Evolutionary conservation across 2,888 invertebrate species (phyloP).

Genomic region (Argynnis bischoffii): DNA sequence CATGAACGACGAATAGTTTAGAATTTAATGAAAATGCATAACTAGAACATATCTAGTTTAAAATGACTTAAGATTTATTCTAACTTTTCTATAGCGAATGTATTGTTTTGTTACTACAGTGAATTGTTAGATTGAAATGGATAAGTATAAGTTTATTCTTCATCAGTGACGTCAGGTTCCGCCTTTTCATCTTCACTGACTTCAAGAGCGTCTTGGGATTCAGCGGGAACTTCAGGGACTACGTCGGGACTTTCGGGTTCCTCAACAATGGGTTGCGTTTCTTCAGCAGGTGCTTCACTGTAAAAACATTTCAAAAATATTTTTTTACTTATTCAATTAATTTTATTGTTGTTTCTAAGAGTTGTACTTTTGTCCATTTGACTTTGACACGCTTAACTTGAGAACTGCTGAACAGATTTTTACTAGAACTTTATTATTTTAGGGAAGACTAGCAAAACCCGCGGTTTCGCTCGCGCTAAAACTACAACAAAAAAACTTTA

Average conservation of each 20-base stretch:
- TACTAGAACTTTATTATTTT: too few relatives aligned
- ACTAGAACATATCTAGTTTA: conserved; percentile 29
- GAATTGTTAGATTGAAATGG: conserved; percentile 26
- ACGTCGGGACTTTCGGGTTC: conserved; percentile 75
- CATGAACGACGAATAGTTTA: conserved; percentile 63
- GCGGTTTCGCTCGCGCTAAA: too few relatives aligned
- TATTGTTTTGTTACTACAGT: conserved; percentile 21
- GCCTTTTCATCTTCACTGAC: conserved; percentile 75
- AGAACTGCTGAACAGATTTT: too few relatives aligned
- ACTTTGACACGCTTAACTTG: too few relatives aligned
- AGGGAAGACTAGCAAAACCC: too few relatives aligned
- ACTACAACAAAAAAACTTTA: too few relatives aligned
- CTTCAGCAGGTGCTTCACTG: conserved; percentile 63
- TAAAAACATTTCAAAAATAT: conserved; percentile 13
- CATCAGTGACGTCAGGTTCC: conserved; percentile 78
- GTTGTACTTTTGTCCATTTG: too few relatives aligned
- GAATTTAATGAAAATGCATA: conserved; percentile 52
- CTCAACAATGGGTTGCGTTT: conserved; percentile 72
- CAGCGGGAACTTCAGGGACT: conserved; percentile 53
- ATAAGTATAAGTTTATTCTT: conserved; percentile 61
- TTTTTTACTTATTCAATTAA: background rate
- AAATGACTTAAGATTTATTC: background rate
- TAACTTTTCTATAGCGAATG: background rate
- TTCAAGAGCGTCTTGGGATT: conserved; percentile 62
- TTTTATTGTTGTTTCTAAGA: background rate